Evolutionary conservation across 2,113 vertebrate species (phyloP), one percentile per base, ranked within the genome.

Genomic region (Cairina moschata): DNA sequence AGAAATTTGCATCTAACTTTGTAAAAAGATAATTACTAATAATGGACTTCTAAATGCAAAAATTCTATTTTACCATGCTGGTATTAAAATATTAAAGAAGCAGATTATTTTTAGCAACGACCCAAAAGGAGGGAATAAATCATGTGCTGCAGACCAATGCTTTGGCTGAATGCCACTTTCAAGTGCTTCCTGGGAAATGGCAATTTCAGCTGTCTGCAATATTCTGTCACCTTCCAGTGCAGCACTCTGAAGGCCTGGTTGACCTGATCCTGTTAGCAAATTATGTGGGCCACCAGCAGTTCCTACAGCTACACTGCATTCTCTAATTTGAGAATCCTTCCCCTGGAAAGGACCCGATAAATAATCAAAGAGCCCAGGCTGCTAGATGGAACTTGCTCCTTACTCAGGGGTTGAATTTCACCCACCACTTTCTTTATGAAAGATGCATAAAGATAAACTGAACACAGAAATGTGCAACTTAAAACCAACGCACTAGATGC

Each of bases 71-170:
- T 77, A 86, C 44, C 31, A 23, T 1, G 21, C 14, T 56, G 44
- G 31, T 40, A 76, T 26, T 89, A 82, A 90, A 92, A 91, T 79
- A 85, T 38, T 87, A 78, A 94, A 92, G 66, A 65, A 95, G 75
- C 31, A 75, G 20, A 18, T 63, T 75, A 90, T 54, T 96, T 94
- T 96, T 68, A 95, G 76, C 76, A 75, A 44, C 5, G 23, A 75
- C 60, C 69, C 56, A 84, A 59, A 75, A 52, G 42, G 88, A 78
- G 13, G 28, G 65, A 90, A 63, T 52, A 88, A 77, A 88, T 69
- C 48, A 31, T 5, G 13, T 36, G 48, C 68, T 81, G 31, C 82
- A 86, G 73, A 46, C 32, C 48, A 28, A 6, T 0, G 60, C 68
- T 88, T 44, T 76, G 86, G 73, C 86, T 60, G 54, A 91, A 79